A percentile compares a stretch with the other conserved stretches of the same genome.
These are phyloP conservation scores for Casuarius casuarius DNA, from an alignment of 2,113 vertebrate species.

Conservation along the genomic window DNA sequence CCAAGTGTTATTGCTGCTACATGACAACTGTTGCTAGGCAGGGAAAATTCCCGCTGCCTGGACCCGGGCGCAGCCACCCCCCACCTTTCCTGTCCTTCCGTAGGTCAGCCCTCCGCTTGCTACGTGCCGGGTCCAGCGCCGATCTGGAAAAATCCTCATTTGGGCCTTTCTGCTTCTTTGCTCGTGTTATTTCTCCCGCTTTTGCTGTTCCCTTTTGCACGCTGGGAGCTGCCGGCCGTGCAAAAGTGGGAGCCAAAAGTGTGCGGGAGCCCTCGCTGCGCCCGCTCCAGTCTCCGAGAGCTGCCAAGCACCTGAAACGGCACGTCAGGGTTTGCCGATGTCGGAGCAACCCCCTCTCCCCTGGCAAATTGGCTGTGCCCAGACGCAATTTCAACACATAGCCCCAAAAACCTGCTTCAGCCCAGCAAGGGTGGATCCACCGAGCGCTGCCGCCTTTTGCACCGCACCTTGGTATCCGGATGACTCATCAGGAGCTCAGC, in stretches of 20 bases:
- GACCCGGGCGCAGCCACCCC: background rate
- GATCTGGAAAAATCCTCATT: background rate
- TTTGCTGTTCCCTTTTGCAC: background rate
- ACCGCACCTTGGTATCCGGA: constrained; percentile 19
- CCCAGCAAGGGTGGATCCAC: background rate
- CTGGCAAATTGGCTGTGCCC: accelerated
- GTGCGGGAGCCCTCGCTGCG: no score
- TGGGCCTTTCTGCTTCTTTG: background rate
- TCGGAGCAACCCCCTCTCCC: background rate
- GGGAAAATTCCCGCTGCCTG: background rate
- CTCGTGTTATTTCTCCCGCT: background rate
- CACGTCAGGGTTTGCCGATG: accelerated
- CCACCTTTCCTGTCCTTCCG: background rate
- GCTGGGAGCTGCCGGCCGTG: accelerated
- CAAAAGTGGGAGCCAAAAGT: no score
- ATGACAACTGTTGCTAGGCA: constrained; percentile 55
- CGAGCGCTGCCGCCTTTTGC: background rate
- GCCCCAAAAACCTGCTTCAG: background rate
- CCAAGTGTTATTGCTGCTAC: constrained; percentile 16
- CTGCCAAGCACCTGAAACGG: background rate
- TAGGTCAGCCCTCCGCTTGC: background rate
- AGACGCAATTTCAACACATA: background rate
- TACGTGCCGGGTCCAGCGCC: background rate
- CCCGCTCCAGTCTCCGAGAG: no score
- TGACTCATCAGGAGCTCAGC: background rate